Percentiles rank a stretch among this genome's conserved stretches.
Conservation (phyloP, 2,797 vertebrate species). For the Ptychobarbus kaznakovi region DNA sequence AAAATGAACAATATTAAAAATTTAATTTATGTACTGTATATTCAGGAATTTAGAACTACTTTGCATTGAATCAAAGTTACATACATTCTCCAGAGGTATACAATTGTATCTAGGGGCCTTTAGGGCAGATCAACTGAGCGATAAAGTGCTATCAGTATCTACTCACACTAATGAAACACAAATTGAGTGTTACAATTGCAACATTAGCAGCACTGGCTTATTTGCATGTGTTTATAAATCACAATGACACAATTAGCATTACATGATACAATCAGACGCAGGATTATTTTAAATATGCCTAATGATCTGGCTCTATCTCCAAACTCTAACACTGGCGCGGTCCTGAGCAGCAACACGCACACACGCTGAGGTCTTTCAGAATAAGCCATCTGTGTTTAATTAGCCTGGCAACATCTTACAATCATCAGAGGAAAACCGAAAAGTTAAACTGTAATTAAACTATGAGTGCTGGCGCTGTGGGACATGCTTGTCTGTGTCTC, state of each 20-base stretch:
- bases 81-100: constrained; percentile 35
- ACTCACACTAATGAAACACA: constrained; percentile 57
- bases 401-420: constrained; percentile 79
- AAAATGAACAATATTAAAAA: neutral
- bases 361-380: constrained; percentile 65
- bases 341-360: constrained; percentile 67
- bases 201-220: constrained; percentile 58
- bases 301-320: constrained; percentile 71
- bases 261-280: constrained; percentile 74
- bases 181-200: constrained; percentile 62
- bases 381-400: constrained; percentile 82
- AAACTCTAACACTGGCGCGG: constrained; percentile 74
- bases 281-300: constrained; percentile 71
- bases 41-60: neutral
- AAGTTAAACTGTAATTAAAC: constrained; percentile 82
- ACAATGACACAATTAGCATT: constrained; percentile 72
- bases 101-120: constrained; percentile 36
- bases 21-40: neutral
- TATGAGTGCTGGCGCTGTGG: constrained; percentile 75
- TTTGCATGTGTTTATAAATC: constrained; percentile 71
- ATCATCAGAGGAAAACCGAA: constrained; percentile 81
- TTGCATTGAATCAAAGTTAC: constrained; percentile 14
- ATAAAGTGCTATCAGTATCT: constrained; percentile 58
- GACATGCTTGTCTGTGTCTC: constrained; percentile 67
- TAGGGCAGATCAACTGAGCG: constrained; percentile 46